A percentile compares a stretch with the other conserved stretches of the same genome.
These are phyloP conservation scores for Phacellophora camtschatica DNA, from an alignment of 30 jellyfish, hydroid and myxozoan species.

Conservation along the genomic window DNA sequence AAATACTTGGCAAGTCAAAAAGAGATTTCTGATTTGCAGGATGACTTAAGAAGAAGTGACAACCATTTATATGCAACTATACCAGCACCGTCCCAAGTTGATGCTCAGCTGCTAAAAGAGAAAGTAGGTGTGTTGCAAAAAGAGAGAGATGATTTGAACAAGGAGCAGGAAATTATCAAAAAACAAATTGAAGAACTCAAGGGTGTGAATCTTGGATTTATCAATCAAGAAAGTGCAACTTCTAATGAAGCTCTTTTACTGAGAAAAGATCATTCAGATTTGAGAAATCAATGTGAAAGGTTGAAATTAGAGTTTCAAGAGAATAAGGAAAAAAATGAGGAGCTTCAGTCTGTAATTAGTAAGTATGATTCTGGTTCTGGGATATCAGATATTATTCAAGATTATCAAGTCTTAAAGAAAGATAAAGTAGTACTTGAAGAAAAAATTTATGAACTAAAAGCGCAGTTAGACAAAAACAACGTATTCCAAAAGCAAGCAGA, in stretches of 20 bases:
- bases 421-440: neutral
- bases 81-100: neutral
- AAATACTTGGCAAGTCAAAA: conserved; percentile 3
- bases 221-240: neutral
- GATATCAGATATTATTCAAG: neutral
- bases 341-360: neutral
- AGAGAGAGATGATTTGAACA: neutral
- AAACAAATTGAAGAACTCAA: too few relatives aligned
- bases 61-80: too few relatives aligned
- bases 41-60: neutral
- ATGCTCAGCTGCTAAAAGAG: neutral
- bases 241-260: neutral
- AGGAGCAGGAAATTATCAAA: neutral
- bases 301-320: neutral
- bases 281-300: neutral
- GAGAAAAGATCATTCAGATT: neutral
- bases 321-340: neutral
- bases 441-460: neutral
- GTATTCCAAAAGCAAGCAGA: conserved; percentile 14
- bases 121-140: neutral
- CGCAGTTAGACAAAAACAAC: neutral
- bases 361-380: neutral
- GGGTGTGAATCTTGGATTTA: too few relatives aligned
- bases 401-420: neutral
- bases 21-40: neutral